A percentile compares a stretch with the other conserved stretches of the same genome.
These are phyloP conservation scores for Phaetusa simplex DNA, from an alignment of 2,113 vertebrate genomes.

Conservation along the genomic window DNA sequence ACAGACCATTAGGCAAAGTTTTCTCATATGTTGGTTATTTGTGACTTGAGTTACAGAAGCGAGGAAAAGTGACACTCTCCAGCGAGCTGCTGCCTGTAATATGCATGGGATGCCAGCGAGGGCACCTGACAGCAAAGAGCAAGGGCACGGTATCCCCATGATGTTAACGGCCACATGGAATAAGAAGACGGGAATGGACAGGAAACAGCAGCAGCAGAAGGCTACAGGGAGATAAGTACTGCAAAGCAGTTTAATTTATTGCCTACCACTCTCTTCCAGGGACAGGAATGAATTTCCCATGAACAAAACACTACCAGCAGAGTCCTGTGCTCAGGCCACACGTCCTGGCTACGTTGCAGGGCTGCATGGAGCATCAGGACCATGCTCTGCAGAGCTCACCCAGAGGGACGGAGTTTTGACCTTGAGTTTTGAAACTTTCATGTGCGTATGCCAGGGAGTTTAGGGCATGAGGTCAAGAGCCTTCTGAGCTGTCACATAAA, in stretches of 20 bases:
- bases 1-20: neutral
- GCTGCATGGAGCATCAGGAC: neutral
- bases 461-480: neutral
- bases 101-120: neutral
- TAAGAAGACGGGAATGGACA: neutral
- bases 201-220: neutral
- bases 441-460: neutral
- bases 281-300: neutral
- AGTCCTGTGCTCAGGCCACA: neutral
- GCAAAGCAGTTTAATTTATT: neutral
- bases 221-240: neutral
- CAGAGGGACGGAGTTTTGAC: neutral
- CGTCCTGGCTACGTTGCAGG: neutral
- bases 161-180: accelerated
- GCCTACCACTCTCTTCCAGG: neutral
- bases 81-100: neutral
- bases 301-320: neutral
- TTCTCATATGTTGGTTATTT: neutral
- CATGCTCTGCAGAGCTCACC: accelerated
- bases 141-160: accelerated
- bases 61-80: neutral
- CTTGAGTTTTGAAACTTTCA: neutral
- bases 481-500: neutral
- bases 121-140: neutral
- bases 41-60: neutral